A percentile compares a stretch with the other conserved stretches of the same genome.
Conservation (phyloP, 2,888 invertebrate species). For the Rhogogaster chlorosoma region DNA sequence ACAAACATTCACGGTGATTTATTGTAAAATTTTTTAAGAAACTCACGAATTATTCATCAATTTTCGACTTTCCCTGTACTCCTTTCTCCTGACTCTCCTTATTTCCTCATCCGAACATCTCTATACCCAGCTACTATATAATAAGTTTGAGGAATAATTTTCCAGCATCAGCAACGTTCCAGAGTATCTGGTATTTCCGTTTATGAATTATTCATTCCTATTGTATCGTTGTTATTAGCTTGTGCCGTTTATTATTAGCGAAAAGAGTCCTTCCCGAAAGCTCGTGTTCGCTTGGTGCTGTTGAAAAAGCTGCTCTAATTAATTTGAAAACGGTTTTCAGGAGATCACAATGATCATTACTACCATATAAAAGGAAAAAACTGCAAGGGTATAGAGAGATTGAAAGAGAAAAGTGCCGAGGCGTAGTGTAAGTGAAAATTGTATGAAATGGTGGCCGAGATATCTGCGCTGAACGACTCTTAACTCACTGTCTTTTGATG, state of each 20-base stretch:
- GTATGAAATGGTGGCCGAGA: not conserved
- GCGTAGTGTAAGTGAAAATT: constrained; percentile 3
- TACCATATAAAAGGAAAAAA: not conserved
- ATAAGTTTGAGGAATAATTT: not conserved
- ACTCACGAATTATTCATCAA: constrained; percentile 19
- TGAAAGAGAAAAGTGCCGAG: not conserved
- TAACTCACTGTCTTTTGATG: constrained; percentile 19
- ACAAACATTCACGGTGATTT: not conserved
- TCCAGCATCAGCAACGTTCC: not conserved
- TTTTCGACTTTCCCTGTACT: not conserved
- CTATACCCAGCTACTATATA: not conserved
- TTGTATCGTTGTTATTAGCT: not conserved
- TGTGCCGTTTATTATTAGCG: too few species aligned
- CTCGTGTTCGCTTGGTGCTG: not conserved
- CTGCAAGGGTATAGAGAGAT: not conserved
- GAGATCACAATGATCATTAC: not conserved
- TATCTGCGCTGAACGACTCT: constrained; percentile 20
- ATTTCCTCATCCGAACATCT: not conserved
- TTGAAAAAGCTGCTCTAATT: not conserved
- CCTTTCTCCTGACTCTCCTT: not conserved
- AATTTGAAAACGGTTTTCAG: not conserved
- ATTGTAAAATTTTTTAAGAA: not conserved
- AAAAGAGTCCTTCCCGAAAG: not conserved
- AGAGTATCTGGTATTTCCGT: not conserved
- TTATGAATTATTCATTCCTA: not conserved